Evolutionary conservation across 2,888 invertebrate species (phyloP), one percentile per base, ranked within the genome.

Genomic region (Mesoligia furuncula): DNA sequence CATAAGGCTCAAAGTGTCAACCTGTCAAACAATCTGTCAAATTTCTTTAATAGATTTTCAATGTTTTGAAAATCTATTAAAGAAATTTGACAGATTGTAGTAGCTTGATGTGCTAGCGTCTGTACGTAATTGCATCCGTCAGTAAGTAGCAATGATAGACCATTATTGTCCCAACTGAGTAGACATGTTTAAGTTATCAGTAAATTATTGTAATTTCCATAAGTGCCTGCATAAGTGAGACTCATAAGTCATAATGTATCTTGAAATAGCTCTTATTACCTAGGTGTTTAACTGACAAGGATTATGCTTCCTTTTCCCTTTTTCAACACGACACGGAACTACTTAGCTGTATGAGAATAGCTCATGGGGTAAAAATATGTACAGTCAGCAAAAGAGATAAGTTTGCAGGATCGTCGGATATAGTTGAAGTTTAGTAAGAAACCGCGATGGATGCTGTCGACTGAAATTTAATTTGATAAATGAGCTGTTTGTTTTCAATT

Each of bases 121-220:
- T n/a, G n/a, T n/a, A n/a, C n/a, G 31, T 78, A 78, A 78, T 54
- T 62, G 57, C 54, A n/a, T 70, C 69, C 54, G 65, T 45, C 45
- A 74, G n/a, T 74, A 42, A 42, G 31, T 64, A 64, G 42, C 39
- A 75, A 77, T 83, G 45, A 64, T 71, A 69, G 36, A 57, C 68
- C 72, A 77, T 85, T 86, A 86, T 62, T 73, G 86, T 83, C 83
- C 75, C 13, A 31, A 69, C 48, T 66, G 27, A 83, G 27, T 75
- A 70, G 54, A 72, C 31, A 20, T 39, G 62, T 54, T 69, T 73
- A 64, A 61, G 54, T 57, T 66, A 61, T 73, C 70, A 62, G 68
- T 36, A 42, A 51, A 66, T 77, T 57, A 57, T 67, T 67, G 57
- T 68, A 54, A 71, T 71, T 75, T 80, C 20, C 66, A 4, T 69